Evolutionary conservation across 2,888 invertebrate species (phyloP).

Genomic region (Cryptops parisi): DNA sequence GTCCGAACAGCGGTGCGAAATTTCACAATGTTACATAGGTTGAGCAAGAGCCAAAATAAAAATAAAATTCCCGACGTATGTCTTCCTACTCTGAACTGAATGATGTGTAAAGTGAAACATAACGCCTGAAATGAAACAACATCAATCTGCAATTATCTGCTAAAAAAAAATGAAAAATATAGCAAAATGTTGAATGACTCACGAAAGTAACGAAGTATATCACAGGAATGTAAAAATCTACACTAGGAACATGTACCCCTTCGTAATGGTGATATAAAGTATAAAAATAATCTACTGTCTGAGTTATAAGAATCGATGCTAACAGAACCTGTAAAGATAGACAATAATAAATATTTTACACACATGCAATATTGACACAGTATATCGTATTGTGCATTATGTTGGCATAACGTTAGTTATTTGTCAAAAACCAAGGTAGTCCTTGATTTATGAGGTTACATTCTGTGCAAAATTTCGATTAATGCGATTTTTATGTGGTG

Average conservation of each 20-base stretch:
- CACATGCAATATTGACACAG: too few relatives aligned
- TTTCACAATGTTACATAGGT: too few relatives aligned
- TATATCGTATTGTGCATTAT: too few relatives aligned
- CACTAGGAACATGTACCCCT: neutral
- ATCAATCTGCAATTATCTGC: too few relatives aligned
- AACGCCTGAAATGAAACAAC: slow-evolving; percentile 58
- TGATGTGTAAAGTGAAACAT: slow-evolving; percentile 51
- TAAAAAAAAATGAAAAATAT: slow-evolving; percentile 23
- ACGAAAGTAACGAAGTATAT: slow-evolving; percentile 7
- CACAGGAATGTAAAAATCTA: slow-evolving; percentile 5
- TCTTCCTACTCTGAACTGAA: slow-evolving; percentile 70
- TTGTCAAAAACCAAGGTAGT: too few relatives aligned
- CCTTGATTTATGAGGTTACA: too few relatives aligned
- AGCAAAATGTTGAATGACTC: neutral
- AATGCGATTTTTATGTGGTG: too few relatives aligned
- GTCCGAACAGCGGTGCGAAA: too few relatives aligned
- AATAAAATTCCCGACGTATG: slow-evolving; percentile 80
- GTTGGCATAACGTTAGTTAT: too few relatives aligned
- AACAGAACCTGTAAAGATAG: neutral
- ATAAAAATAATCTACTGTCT: neutral
- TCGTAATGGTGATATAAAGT: neutral
- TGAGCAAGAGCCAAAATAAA: slow-evolving; percentile 91
- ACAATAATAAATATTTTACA: too few relatives aligned
- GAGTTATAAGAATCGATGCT: neutral
- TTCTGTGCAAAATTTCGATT: too few relatives aligned